Conservation (phyloP, 2,888 invertebrate genomes). For the Pegoplata infirma region DNA sequence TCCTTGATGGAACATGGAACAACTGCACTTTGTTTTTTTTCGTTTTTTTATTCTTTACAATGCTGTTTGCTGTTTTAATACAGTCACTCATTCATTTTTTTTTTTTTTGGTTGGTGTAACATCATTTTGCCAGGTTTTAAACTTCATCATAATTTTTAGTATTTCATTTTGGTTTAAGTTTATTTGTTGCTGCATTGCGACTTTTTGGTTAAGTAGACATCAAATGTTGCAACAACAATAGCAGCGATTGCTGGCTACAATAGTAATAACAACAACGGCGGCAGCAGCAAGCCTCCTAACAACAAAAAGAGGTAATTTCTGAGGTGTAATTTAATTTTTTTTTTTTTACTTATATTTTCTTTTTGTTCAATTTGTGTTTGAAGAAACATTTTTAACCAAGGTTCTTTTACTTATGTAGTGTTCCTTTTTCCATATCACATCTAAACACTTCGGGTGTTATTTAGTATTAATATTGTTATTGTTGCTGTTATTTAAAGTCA, state of each 20-base stretch:
- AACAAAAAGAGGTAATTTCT: constrained; percentile 56
- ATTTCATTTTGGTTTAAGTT: constrained; percentile 37
- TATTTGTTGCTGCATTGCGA: constrained; percentile 56
- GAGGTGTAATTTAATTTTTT: constrained; percentile 61
- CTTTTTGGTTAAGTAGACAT: constrained; percentile 53
- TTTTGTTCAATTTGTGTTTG: constrained; percentile 28
- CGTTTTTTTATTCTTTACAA: neutral
- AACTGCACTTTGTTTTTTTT: constrained; percentile 35
- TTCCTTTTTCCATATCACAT: constrained; percentile 54
- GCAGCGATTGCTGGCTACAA: neutral
- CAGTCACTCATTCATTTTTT: constrained; percentile 45
- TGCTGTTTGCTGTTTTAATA: constrained; percentile 2
- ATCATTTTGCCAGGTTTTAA: constrained; percentile 50
- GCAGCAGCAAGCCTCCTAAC: constrained; percentile 28
- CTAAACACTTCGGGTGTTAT: constrained; percentile 62
- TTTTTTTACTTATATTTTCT: constrained; percentile 17
- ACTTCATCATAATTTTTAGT: constrained; percentile 54
- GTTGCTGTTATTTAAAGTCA: constrained; percentile 25
- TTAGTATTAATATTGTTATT: constrained; percentile 44
- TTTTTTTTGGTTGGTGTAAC: constrained; percentile 44
- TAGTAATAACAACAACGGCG: neutral
- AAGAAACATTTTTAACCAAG: constrained; percentile 16
- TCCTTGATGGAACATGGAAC: constrained; percentile 48
- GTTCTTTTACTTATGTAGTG: constrained; percentile 9
- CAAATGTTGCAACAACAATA: constrained; percentile 41